A percentile compares a stretch with the other conserved stretches of the same genome.
phyloP scores from a whole-genome alignment of 2,888 invertebrate species.

The Hydrotaea cyrtoneurina region DNA sequence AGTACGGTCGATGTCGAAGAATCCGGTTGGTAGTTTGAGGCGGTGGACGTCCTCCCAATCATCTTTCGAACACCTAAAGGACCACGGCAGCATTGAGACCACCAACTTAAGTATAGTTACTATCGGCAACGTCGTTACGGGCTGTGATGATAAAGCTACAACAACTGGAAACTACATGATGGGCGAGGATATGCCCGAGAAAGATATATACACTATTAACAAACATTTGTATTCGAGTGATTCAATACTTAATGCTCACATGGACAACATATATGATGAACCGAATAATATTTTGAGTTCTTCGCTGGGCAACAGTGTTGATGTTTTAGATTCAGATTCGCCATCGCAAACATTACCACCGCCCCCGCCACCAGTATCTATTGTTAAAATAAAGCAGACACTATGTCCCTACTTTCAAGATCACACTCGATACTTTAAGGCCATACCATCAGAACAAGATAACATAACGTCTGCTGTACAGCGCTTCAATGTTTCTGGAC shows the following conservation, averaged over 20 bases:
- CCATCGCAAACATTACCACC: constrained; percentile 73
- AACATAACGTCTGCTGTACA: constrained; percentile 77
- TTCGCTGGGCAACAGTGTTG: constrained; percentile 77
- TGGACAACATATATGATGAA: constrained; percentile 80
- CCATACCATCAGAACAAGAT: constrained; percentile 79
- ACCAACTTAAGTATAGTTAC: constrained; percentile 46
- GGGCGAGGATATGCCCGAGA: constrained; percentile 71
- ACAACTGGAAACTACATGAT: constrained; percentile 55
- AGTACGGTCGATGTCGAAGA: constrained; percentile 77
- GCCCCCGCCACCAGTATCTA: constrained; percentile 75
- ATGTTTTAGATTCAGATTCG: constrained; percentile 75
- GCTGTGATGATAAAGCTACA: constrained; percentile 34
- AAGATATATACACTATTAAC: constrained; percentile 77
- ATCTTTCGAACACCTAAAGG: constrained; percentile 78
- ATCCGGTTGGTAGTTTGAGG: constrained; percentile 74
- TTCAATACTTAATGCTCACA: constrained; percentile 78
- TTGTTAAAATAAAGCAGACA: constrained; percentile 75
- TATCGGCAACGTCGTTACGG: constrained; percentile 50
- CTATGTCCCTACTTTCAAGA: constrained; percentile 79
- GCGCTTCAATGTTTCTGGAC: constrained; percentile 75
- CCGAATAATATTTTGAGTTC: constrained; percentile 79
- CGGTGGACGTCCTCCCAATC: constrained; percentile 79
- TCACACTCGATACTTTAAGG: constrained; percentile 78
- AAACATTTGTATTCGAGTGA: constrained; percentile 80
- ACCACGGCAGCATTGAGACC: constrained; percentile 65